phyloP scores from a whole-genome alignment of 2,113 vertebrate genomes.

The Tetraodon nigroviridis region DNA sequence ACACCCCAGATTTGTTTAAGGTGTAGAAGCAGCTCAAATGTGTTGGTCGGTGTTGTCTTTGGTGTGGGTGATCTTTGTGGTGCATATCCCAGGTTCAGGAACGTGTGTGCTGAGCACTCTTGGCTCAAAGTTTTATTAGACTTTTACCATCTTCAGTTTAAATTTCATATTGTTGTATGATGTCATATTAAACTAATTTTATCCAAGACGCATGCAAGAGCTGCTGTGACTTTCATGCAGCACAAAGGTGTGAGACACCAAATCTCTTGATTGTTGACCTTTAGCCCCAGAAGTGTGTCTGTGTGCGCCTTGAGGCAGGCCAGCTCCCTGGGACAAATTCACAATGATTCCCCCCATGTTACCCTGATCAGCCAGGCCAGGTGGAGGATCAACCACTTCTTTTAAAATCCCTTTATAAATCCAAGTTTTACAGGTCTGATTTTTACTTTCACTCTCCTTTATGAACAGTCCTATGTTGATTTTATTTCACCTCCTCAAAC shows the following conservation, averaged over 20 bases:
- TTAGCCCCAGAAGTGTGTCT: slow-evolving; percentile 51
- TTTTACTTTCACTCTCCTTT: too few species aligned
- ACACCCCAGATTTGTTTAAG: slow-evolving; percentile 54
- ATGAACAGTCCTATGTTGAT: not conserved
- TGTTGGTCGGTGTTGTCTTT: not conserved
- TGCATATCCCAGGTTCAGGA: slow-evolving; percentile 20
- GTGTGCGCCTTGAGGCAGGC: slow-evolving; percentile 18
- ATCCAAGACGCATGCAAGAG: slow-evolving; percentile 1
- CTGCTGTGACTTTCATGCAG: slow-evolving; percentile 10
- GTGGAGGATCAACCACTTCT: too few species aligned
- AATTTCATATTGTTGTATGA: too few species aligned
- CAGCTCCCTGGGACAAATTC: slow-evolving; percentile 38
- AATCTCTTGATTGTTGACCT: slow-evolving; percentile 42
- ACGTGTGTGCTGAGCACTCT: slow-evolving; percentile 13
- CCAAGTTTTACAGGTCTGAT: too few species aligned
- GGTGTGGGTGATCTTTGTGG: slow-evolving; percentile 17
- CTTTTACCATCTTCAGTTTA: too few species aligned
- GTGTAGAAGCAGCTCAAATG: slow-evolving; percentile 4
- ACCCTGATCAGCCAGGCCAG: not conserved
- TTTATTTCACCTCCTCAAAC: not conserved
- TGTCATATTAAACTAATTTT: too few species aligned
- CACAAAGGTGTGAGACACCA: not conserved
- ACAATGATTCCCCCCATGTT: slow-evolving; percentile 8
- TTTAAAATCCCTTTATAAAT: too few species aligned
- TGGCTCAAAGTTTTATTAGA: not conserved